A percentile compares a stretch with the other conserved stretches of the same genome.
Evolutionary conservation across 2,797 vertebrate genomes (phyloP).

Genomic region (Periophthalmus magnuspinnatus): DNA sequence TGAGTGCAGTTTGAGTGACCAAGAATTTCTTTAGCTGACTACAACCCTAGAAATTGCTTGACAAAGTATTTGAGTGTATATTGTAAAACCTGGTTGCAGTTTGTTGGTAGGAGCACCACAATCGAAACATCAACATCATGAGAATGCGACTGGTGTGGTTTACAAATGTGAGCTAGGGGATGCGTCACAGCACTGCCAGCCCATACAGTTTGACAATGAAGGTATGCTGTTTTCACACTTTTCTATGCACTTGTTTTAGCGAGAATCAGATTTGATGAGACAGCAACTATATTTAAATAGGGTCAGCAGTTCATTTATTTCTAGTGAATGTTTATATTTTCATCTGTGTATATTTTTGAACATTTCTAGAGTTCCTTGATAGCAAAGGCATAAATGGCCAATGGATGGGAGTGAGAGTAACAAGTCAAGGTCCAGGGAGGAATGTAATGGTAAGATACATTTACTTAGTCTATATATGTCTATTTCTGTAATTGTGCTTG

Average conservation of each 20-base stretch:
- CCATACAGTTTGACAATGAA: slow-evolving; percentile 79
- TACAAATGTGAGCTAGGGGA: slow-evolving; percentile 85
- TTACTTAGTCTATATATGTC: background rate
- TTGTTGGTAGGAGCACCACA: slow-evolving; percentile 88
- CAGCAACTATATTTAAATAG: too few relatives aligned
- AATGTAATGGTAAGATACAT: slow-evolving; percentile 83
- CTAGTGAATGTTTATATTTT: background rate
- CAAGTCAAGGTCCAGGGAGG: slow-evolving; percentile 88
- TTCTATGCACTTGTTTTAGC: too few relatives aligned
- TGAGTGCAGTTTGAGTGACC: too few relatives aligned
- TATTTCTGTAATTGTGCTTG: background rate
- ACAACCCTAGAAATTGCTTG: background rate
- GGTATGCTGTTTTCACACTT: slow-evolving; percentile 70
- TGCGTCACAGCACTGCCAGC: slow-evolving; percentile 70
- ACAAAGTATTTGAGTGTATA: too few relatives aligned
- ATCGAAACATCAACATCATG: slow-evolving; percentile 77
- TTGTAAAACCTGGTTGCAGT: slow-evolving; percentile 57
- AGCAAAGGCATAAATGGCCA: slow-evolving; percentile 77
- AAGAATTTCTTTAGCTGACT: too few relatives aligned
- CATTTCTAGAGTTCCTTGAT: slow-evolving; percentile 36
- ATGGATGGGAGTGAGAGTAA: slow-evolving; percentile 91
- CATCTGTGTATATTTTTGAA: background rate
- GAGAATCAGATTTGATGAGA: too few relatives aligned
- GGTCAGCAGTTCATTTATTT: too few relatives aligned
- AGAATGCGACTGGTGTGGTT: slow-evolving; percentile 85